Conservation (phyloP, 1,140 invertebrate genomes). For the Drosophila ohnishii region DNA sequence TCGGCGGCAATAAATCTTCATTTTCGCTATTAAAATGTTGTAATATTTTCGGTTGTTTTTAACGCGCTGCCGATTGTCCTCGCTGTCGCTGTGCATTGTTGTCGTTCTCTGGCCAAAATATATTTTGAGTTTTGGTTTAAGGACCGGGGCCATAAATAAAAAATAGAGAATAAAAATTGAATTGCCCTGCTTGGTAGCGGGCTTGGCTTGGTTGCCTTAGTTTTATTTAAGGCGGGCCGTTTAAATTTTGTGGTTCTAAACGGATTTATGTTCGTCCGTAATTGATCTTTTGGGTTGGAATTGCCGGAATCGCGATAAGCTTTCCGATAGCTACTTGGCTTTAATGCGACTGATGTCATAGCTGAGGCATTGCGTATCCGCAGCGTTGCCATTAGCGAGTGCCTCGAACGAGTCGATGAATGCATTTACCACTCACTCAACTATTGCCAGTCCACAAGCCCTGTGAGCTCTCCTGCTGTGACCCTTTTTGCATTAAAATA, state of each 20-base stretch:
- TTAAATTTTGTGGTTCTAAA: conserved; percentile 65
- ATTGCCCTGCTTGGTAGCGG: conserved; percentile 32
- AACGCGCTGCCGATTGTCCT: conserved; percentile 67
- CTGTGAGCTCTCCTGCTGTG: conserved; percentile 30
- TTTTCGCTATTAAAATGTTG: conserved; percentile 80
- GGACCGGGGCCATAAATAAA: conserved; percentile 61
- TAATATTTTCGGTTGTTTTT: conserved; percentile 72
- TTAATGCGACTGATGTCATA: conserved; percentile 56
- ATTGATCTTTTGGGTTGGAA: conserved; percentile 61
- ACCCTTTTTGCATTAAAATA: conserved; percentile 71
- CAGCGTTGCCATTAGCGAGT: conserved; percentile 19
- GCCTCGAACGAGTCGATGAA: conserved; percentile 1
- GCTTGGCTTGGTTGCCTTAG: conserved; percentile 20
- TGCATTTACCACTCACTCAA: conserved; percentile 1
- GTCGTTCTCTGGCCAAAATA: conserved; percentile 21
- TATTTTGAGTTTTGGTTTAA: conserved; percentile 62
- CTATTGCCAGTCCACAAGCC: conserved; percentile 12
- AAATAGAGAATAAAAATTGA: conserved; percentile 66
- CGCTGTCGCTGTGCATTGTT: conserved; percentile 26
- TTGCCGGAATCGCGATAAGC: conserved; percentile 38
- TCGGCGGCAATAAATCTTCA: conserved; percentile 76
- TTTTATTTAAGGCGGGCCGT: conserved; percentile 28
- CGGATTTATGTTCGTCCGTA: conserved; percentile 61
- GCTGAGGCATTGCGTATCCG: conserved; percentile 50
- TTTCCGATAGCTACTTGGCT: conserved; percentile 23